Evolutionary conservation across 2,113 vertebrate species (phyloP).

Genomic region (Myrmecobius fasciatus): DNA sequence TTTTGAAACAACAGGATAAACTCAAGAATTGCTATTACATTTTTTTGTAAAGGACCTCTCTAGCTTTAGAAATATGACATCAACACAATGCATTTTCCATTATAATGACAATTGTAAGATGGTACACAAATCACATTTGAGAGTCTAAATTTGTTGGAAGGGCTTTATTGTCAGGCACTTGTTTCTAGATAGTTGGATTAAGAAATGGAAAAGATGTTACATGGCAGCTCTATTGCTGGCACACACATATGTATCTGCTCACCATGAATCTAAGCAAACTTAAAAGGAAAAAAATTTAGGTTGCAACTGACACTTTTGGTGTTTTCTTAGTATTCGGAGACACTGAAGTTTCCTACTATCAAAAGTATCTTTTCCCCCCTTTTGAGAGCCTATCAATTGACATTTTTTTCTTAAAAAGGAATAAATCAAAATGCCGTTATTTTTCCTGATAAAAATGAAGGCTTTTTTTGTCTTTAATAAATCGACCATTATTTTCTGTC

Average conservation of each 20-base stretch:
- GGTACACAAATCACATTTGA: conserved; percentile 75
- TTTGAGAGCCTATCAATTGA: conserved; percentile 6
- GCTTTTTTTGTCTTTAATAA: background rate
- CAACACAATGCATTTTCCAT: conserved; percentile 67
- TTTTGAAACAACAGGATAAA: conserved; percentile 47
- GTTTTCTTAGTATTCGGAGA: conserved; percentile 23
- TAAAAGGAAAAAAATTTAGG: conserved; percentile 24
- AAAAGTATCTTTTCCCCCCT: conserved; percentile 14
- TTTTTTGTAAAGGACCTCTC: conserved; percentile 42
- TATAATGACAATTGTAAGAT: conserved; percentile 58
- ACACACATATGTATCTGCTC: conserved; percentile 45
- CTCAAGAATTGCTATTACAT: conserved; percentile 61
- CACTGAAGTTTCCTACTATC: conserved; percentile 20
- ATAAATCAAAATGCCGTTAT: conserved; percentile 24
- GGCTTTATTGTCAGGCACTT: conserved; percentile 73
- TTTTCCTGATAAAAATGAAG: background rate
- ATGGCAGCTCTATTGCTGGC: conserved; percentile 32
- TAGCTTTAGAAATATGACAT: conserved; percentile 60
- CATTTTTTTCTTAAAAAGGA: background rate
- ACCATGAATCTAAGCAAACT: conserved; percentile 59
- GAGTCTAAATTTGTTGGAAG: conserved; percentile 69
- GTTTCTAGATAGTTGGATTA: conserved; percentile 76
- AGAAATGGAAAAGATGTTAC: conserved; percentile 52
- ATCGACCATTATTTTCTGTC: background rate
- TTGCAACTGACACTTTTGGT: conserved; percentile 25